phyloP scores from a whole-genome alignment of 92 coral and sea anemone species.

The Galaxea fascicularis region DNA sequence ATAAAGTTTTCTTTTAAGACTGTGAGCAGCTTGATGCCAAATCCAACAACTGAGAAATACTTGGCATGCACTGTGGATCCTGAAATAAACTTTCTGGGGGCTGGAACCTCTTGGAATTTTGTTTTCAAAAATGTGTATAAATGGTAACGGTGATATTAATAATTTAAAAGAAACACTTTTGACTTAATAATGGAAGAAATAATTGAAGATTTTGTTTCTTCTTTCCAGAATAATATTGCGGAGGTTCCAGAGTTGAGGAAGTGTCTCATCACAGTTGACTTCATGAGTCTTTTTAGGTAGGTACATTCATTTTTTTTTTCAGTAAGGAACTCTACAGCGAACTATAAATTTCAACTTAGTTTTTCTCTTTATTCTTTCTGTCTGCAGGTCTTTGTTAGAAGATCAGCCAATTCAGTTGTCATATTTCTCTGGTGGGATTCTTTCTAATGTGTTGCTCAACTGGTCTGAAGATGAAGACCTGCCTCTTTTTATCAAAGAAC shows the following conservation, averaged over 20 bases:
- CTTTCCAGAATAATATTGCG: slow-evolving; percentile 73
- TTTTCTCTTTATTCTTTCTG: background rate
- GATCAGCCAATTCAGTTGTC: slow-evolving; percentile 51
- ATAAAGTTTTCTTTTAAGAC: too few relatives aligned
- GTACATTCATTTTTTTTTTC: background rate
- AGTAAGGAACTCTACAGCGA: too few relatives aligned
- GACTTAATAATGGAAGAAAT: background rate
- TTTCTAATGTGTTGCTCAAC: slow-evolving; percentile 72
- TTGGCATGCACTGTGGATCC: too few relatives aligned
- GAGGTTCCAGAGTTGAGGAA: slow-evolving; percentile 68
- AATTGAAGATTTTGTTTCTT: background rate
- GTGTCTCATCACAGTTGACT: slow-evolving; percentile 71
- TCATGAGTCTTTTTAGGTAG: slow-evolving; percentile 56
- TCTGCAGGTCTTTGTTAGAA: slow-evolving; percentile 59
- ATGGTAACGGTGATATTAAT: too few relatives aligned
- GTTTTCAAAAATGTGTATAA: too few relatives aligned
- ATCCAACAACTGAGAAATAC: too few relatives aligned
- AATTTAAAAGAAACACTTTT: too few relatives aligned
- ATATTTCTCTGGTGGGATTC: slow-evolving; percentile 81
- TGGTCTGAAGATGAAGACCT: slow-evolving; percentile 51
- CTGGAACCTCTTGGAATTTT: too few relatives aligned
- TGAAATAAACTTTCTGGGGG: too few relatives aligned
- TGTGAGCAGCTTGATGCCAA: too few relatives aligned
- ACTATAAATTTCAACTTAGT: background rate
- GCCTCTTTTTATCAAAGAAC: slow-evolving; percentile 31